Base-by-base conservation (phyloP, 2,797 vertebrate genomes). In the Melanotaenia boesemani region DNA sequence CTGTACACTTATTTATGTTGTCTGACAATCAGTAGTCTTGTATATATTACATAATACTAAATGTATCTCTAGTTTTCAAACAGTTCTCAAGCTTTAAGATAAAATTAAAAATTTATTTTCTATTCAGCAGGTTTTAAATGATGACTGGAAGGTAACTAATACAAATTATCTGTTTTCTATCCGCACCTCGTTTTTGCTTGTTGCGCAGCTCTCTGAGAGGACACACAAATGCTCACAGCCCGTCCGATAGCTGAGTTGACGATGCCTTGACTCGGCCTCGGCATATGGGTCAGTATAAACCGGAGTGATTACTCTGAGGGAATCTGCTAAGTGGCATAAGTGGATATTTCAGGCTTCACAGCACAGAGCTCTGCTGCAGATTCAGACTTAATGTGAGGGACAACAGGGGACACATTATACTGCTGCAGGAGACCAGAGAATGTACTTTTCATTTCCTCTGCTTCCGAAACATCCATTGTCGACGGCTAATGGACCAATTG, bases 211-310 rank as follows among this genome's bases (percentile, higher is more conserved):
- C 68, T 82, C 28, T 73, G 56, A 65, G 74, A 80, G 59, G 69
- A 78, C 50, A 79, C 37, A 86, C 81, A 90, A 91, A 91, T 77
- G 83, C 88, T 91, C 86, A 84, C 87, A 91, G 90, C 88, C 86
- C 55, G 67, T 89, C 74, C 76, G 84, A 86, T 67, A 57, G 66
- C 3, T 20, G 70, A 77, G 72, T 63, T 71, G 81, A 84, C 75
- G 82, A 70, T 81, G 78, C 87, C 81, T 81, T 83, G 69, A 80
- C 74, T 37, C 16, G 22, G 74, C 78, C 79, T 83, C 78, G 70
- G 81, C 79, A 76, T 88, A 80, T 73, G 79, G 86, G 85, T 86
- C 82, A 76, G 79, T 61, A 56, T 82, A 78, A 89, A 84, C 67
- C 16, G 32, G 72, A 87, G 77, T 84, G 80, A 73, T 85, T 82